A percentile compares a stretch with the other conserved stretches of the same genome.
These are phyloP conservation scores for Sorex fumeus DNA, from an alignment of 2,113 vertebrate species.

Conservation along the genomic window DNA sequence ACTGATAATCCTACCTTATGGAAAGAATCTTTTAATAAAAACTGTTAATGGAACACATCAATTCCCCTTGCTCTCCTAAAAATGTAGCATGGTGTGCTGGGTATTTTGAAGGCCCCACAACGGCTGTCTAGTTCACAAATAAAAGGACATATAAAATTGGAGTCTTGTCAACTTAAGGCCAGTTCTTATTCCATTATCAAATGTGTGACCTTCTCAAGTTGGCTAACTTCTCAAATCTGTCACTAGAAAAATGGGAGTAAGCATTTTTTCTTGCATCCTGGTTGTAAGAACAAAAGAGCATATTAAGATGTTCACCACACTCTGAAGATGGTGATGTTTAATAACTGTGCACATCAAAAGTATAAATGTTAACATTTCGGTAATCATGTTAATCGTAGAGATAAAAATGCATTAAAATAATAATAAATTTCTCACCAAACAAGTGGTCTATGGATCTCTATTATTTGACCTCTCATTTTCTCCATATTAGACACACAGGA, in stretches of 20 bases:
- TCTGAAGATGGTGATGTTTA: not conserved
- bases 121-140: not conserved
- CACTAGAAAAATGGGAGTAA: not conserved
- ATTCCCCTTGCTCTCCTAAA: not conserved
- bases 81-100: not conserved
- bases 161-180: not conserved
- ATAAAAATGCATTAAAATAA: no score
- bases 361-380: no score
- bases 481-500: not conserved
- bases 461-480: not conserved
- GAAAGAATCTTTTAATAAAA: conserved; percentile 36
- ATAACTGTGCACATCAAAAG: no score
- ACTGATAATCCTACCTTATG: not conserved
- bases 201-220: not conserved
- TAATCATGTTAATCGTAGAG: no score
- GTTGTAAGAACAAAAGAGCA: not conserved
- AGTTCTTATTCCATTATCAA: not conserved
- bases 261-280: not conserved
- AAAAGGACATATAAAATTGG: not conserved
- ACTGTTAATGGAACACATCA: not conserved
- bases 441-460: not conserved
- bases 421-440: no score
- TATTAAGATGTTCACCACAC: not conserved
- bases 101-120: not conserved
- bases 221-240: conserved; percentile 22